A percentile compares a stretch with the other conserved stretches of the same genome.
phyloP scores from a whole-genome alignment of 2,888 invertebrate genomes.

The Masnerella sp. region DNA sequence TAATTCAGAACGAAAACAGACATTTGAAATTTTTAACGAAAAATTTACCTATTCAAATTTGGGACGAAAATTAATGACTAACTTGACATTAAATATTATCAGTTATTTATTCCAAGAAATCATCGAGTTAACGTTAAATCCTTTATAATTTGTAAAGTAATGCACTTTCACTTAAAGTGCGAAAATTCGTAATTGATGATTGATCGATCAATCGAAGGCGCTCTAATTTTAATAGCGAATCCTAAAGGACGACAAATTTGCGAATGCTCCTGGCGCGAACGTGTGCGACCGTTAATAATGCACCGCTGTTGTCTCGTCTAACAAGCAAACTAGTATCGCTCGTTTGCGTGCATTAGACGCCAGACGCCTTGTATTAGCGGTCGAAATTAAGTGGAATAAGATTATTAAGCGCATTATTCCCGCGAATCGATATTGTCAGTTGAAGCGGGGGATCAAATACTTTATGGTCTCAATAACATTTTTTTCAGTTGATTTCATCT shows the following conservation, averaged over 20 bases:
- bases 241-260: conserved; percentile 33
- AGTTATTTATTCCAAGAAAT: too few relatives aligned
- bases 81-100: too few relatives aligned
- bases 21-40: too few relatives aligned
- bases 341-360: conserved; percentile 35
- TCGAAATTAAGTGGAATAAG: conserved; percentile 55
- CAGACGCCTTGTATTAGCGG: conserved; percentile 38
- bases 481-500: not conserved
- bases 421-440: conserved; percentile 23
- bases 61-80: too few relatives aligned
- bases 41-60: too few relatives aligned
- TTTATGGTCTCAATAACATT: not conserved
- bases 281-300: conserved; percentile 37
- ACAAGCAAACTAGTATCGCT: conserved; percentile 42
- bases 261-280: conserved; percentile 9
- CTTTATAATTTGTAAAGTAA: too few relatives aligned
- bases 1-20: too few relatives aligned
- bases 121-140: too few relatives aligned
- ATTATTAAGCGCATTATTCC: conserved; percentile 40
- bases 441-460: not conserved
- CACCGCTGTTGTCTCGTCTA: conserved; percentile 42
- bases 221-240: too few relatives aligned
- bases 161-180: conserved; percentile 3
- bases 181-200: conserved; percentile 17
- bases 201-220: not conserved